phyloP scores from a whole-genome alignment of 2,113 vertebrate genomes.

The Cyanistes caeruleus region DNA sequence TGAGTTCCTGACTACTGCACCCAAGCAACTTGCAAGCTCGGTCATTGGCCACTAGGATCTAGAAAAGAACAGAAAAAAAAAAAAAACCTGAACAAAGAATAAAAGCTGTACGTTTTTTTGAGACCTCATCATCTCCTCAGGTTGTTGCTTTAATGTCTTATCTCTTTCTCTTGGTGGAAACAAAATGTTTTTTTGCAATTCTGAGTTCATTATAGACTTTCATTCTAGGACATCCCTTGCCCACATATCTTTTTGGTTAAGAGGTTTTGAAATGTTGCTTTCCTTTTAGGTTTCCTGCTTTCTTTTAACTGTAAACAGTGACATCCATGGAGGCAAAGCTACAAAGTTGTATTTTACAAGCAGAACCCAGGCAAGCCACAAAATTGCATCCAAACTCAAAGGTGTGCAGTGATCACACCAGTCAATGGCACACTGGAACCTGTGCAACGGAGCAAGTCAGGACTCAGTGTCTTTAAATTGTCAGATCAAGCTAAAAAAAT shows the following conservation, averaged over 20 bases:
- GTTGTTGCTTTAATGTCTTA: background rate
- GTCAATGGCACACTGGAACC: background rate
- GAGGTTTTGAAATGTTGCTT: background rate
- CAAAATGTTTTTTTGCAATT: background rate
- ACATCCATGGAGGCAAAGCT: background rate
- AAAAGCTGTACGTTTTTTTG: background rate
- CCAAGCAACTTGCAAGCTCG: constrained; percentile 86
- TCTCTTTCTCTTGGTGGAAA: background rate
- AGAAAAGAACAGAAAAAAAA: background rate
- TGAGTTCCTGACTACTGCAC: constrained; percentile 77
- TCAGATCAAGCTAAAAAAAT: background rate
- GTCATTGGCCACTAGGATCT: constrained; percentile 90
- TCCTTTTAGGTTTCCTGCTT: background rate
- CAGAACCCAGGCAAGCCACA: background rate
- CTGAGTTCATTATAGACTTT: background rate
- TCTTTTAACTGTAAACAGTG: background rate
- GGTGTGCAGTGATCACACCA: background rate
- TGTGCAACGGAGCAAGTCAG: background rate
- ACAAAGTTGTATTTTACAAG: background rate
- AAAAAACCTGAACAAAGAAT: background rate
- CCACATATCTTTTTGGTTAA: background rate
- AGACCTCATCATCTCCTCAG: background rate
- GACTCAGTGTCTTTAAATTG: background rate
- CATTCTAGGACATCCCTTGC: background rate
- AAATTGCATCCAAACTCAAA: background rate